These are phyloP conservation scores for Clistopyga incitator DNA, from an alignment of 2,888 invertebrate species.

Conservation along the genomic window DNA sequence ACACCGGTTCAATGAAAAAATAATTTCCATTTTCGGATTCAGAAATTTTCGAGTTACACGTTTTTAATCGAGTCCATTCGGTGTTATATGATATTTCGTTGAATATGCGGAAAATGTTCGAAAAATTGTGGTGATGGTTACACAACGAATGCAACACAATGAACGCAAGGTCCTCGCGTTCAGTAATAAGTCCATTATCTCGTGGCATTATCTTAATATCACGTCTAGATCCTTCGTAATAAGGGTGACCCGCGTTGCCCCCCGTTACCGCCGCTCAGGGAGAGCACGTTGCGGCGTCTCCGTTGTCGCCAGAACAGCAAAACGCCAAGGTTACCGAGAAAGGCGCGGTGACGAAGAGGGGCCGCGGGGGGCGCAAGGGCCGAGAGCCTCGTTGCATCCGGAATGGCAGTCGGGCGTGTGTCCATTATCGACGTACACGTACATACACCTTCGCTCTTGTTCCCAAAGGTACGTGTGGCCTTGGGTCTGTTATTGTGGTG, in stretches of 20 bases:
- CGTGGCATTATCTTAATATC: slow-evolving; percentile 1
- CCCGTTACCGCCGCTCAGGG: slow-evolving; percentile 5
- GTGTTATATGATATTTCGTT: no score
- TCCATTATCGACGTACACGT: slow-evolving; percentile 57
- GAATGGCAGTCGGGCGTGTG: slow-evolving; percentile 40
- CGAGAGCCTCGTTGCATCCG: slow-evolving; percentile 60
- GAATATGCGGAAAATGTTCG: background rate
- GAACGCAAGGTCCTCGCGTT: background rate
- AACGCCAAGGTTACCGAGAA: slow-evolving; percentile 61
- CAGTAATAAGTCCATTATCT: background rate
- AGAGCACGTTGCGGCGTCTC: slow-evolving; percentile 10
- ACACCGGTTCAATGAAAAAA: no score
- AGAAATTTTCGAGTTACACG: no score
- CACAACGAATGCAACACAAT: background rate
- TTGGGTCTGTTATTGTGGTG: slow-evolving; percentile 55
- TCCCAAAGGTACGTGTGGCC: slow-evolving; percentile 44
- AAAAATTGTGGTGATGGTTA: background rate
- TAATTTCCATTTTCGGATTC: no score
- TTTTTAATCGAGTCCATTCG: no score
- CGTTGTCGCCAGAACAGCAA: slow-evolving; percentile 44
- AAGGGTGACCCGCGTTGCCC: slow-evolving; percentile 26
- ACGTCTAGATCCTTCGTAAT: background rate
- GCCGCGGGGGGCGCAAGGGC: slow-evolving; percentile 23
- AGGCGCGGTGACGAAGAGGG: slow-evolving; percentile 34
- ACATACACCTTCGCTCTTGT: slow-evolving; percentile 39